Evolutionary conservation across 2,888 invertebrate genomes (phyloP), one percentile per base, ranked within the genome.

Genomic region (Lissonota sp.): DNA sequence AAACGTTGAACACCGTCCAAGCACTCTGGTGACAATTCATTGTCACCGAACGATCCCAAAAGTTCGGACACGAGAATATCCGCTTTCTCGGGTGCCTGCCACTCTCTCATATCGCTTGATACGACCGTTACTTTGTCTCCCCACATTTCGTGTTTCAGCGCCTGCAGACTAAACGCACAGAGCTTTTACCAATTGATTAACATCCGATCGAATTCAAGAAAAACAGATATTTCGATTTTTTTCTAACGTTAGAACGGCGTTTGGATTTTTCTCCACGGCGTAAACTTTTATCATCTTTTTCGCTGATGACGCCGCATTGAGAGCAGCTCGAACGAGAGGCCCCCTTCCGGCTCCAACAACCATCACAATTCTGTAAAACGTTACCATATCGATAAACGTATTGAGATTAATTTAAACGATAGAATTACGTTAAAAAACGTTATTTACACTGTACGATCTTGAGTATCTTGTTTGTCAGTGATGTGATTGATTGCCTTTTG

Each of bases 241-340:
- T 58, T 88, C 91, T 90, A 85, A 93, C 84, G 98, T 97, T 63
- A 97, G 95, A 51, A 99, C 95, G 44, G 99, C 99, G 93, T 97
- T 98, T 0, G 98, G 97, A 94, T 99, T 99, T 92, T 99, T 99
- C 93, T 99, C 99, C 5, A 99, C 97, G 6, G 99, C 99, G 92
- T 98, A 98, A 7, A 99, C 94, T 92, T 96, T 96, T 4, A 98
- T 94, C 92, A 95, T 95, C 40, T 95, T 94, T 49, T 95, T 94
- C 0, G 97, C 95, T 84, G 95, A 94, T 85, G 95, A 90, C 0
- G 95, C 94, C 6, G 99, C 99, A 91, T 96, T 96, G 1, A 99
- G 92, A 66, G 97, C 95, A n/a, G 98, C 97, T 86, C 97, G 95
- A 2, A 99, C 98, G 69, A 99, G 93, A 0, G 99, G 99, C 0